Evolutionary conservation across 2,888 invertebrate genomes (phyloP).

Genomic region (Synanthedon vespiformis): DNA sequence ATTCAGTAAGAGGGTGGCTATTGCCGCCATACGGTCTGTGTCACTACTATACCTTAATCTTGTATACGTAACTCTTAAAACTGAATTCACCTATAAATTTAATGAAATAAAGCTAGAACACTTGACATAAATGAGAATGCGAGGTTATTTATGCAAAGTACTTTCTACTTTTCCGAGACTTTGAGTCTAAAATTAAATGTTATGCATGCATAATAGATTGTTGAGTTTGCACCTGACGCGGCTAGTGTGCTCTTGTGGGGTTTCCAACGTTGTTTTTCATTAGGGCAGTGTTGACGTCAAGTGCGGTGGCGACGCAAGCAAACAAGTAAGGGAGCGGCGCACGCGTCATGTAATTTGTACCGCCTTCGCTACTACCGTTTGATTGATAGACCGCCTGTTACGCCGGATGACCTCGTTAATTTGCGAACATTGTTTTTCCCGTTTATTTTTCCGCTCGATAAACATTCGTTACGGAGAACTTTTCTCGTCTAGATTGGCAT

Average conservation of each 20-base stretch:
- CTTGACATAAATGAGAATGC: too few relatives aligned
- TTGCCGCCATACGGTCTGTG: too few relatives aligned
- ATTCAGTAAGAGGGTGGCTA: too few relatives aligned
- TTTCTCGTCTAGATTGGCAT: too few relatives aligned
- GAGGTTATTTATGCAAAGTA: too few relatives aligned
- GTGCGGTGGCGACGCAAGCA: constrained; percentile 20
- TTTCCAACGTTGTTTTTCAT: constrained; percentile 21
- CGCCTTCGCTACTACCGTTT: constrained; percentile 24
- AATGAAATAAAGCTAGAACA: too few relatives aligned
- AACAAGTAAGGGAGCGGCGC: constrained; percentile 36
- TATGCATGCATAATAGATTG: background rate
- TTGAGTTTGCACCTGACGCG: background rate
- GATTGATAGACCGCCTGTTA: constrained; percentile 61
- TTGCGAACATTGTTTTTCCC: constrained; percentile 33
- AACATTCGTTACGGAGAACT: background rate
- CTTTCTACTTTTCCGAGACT: background rate
- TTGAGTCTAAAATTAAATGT: background rate
- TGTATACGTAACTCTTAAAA: too few relatives aligned
- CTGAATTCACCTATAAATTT: too few relatives aligned
- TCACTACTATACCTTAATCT: too few relatives aligned
- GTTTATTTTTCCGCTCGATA: constrained; percentile 25
- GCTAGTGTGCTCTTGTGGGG: background rate
- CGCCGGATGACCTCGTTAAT: constrained; percentile 50
- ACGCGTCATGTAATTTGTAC: constrained; percentile 48
- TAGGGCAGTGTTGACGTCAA: constrained; percentile 40